Percentiles rank a stretch among this genome's conserved stretches.
Conservation (phyloP, 2,797 vertebrate species). For the Acanthurus leucopareius region DNA sequence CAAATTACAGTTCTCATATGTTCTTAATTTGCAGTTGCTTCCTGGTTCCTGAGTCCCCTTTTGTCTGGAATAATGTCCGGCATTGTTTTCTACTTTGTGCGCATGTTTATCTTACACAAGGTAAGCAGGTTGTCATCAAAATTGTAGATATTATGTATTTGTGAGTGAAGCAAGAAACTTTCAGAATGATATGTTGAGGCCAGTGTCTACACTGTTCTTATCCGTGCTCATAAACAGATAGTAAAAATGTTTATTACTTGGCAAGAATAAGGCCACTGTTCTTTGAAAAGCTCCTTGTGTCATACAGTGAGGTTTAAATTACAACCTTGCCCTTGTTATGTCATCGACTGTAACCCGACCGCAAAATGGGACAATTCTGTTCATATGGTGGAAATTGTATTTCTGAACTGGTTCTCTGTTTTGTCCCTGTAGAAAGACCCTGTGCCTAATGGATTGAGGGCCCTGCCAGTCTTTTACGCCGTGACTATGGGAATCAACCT, state of each 20-base stretch:
- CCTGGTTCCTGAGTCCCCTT: constrained; percentile 98
- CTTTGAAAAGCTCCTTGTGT: constrained; percentile 10
- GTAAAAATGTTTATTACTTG: constrained; percentile 35
- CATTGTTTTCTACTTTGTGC: constrained; percentile 94
- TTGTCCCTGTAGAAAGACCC: constrained; percentile 90
- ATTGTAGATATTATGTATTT: background rate
- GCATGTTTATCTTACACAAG: constrained; percentile 93
- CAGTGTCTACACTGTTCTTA: constrained; percentile 3
- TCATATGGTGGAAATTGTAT: background rate
- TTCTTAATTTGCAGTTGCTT: constrained; percentile 87
- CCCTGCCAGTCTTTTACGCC: constrained; percentile 95
- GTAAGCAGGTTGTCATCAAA: constrained; percentile 80
- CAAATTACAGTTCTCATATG: background rate
- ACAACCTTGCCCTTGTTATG: background rate
- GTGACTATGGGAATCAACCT: constrained; percentile 95
- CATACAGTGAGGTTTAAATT: background rate
- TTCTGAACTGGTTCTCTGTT: constrained; percentile 34
- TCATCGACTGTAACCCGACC: constrained; percentile 36
- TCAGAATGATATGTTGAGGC: background rate
- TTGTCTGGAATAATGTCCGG: constrained; percentile 97
- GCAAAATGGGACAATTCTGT: background rate
- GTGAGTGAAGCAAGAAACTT: constrained; percentile 1
- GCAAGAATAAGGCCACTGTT: constrained; percentile 1
- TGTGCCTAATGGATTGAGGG: constrained; percentile 94
- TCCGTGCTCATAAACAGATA: background rate